Conservation (phyloP, 2,113 vertebrate species). For the Emydura subglobosa region DNA sequence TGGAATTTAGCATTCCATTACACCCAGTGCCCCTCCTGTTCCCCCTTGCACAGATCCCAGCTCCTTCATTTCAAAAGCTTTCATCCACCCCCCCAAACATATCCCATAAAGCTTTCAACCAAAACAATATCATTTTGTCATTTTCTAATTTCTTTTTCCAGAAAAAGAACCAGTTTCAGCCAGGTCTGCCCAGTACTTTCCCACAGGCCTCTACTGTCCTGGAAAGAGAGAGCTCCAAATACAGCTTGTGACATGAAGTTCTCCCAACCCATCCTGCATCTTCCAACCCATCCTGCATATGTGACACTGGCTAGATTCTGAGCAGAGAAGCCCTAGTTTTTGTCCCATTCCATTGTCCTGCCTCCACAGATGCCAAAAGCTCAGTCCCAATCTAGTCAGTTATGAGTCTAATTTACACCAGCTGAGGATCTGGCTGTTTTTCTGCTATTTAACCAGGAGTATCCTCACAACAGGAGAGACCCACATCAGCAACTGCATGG, state of each 20-base stretch:
- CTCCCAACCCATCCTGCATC: not conserved
- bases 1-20: not conserved
- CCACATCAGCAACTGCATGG: not conserved
- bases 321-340: not conserved
- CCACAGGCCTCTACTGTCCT: too few species aligned
- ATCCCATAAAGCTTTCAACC: too few species aligned
- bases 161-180: not conserved
- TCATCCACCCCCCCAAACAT: too few species aligned
- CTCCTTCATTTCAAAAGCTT: too few species aligned
- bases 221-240: not conserved
- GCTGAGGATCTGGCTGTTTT: not conserved
- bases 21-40: not conserved
- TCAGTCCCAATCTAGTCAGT: not conserved
- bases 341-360: not conserved
- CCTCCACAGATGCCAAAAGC: not conserved
- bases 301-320: not conserved
- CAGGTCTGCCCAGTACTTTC: not conserved
- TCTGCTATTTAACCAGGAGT: not conserved
- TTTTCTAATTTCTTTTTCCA: not conserved
- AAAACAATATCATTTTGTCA: too few species aligned
- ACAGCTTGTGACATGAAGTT: not conserved
- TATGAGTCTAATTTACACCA: not conserved
- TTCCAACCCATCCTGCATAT: not conserved
- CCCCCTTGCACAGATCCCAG: not conserved
- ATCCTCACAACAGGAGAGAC: not conserved